Conservation (phyloP, 1,140 invertebrate genomes). For the Oncopeltus fasciatus region DNA sequence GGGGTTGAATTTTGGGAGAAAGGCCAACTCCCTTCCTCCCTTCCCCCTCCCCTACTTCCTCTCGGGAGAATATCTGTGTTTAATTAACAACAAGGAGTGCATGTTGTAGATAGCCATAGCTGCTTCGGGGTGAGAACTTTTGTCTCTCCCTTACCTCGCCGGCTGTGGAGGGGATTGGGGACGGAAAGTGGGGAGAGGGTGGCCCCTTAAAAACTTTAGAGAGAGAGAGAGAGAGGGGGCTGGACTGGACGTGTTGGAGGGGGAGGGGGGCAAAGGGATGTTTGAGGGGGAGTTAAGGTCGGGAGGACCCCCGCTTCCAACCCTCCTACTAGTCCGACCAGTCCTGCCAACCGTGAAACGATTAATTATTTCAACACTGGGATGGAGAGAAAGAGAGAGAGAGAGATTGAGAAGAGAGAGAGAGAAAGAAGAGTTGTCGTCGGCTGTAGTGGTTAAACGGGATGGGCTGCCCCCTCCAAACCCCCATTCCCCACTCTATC, state of each 20-base stretch:
- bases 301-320: too few species aligned
- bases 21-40: too few species aligned
- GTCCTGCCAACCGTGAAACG: slow-evolving; percentile 2
- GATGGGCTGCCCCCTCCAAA: too few species aligned
- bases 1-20: too few species aligned
- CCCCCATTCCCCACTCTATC: too few species aligned
- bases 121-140: background rate
- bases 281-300: background rate
- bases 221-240: background rate
- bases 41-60: background rate
- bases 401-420: background rate
- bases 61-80: background rate
- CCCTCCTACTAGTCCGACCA: too few species aligned
- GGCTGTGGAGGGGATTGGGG: too few species aligned
- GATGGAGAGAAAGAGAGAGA: background rate
- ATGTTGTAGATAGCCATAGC: background rate
- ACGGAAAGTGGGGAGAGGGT: background rate
- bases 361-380: slow-evolving; percentile 6
- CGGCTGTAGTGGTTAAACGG: too few species aligned
- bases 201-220: background rate
- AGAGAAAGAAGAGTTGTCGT: background rate
- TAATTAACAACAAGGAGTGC: background rate
- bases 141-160: too few species aligned
- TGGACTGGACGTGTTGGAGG: background rate
- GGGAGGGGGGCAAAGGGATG: background rate